These are phyloP conservation scores for Cossypha caffra DNA, from an alignment of 2,797 vertebrate species.

Conservation along the genomic window DNA sequence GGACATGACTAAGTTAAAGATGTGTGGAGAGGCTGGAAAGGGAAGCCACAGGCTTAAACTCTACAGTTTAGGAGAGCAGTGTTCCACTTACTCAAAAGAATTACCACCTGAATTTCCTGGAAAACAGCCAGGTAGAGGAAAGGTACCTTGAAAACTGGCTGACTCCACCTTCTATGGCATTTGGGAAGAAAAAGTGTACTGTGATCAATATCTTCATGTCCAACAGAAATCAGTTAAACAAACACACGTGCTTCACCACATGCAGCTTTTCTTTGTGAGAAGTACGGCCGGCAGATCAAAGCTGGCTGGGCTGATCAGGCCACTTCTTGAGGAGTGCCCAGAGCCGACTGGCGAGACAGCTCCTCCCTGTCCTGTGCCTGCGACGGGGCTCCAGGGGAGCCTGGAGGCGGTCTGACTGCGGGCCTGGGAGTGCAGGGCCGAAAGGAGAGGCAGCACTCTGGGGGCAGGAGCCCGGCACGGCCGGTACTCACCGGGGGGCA, in stretches of 20 bases:
- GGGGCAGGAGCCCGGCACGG: slow-evolving; percentile 63
- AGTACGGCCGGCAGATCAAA: neutral
- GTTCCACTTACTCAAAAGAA: neutral
- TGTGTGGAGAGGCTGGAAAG: neutral
- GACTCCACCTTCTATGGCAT: neutral
- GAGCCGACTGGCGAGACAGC: slow-evolving; percentile 54
- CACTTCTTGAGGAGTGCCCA: neutral
- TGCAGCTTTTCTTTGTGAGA: accelerated
- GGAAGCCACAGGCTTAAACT: neutral
- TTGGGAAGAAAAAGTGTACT: neutral
- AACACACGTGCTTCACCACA: neutral
- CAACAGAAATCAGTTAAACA: neutral
- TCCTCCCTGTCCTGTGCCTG: slow-evolving; percentile 58
- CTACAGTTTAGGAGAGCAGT: neutral
- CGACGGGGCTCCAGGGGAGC: slow-evolving; percentile 15
- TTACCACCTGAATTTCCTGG: neutral
- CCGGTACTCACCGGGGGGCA: slow-evolving; percentile 29
- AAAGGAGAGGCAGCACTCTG: neutral
- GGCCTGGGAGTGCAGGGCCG: neutral
- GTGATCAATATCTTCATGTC: neutral
- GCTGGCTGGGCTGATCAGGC: too few species aligned
- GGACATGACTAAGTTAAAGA: neutral
- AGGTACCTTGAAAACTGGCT: neutral
- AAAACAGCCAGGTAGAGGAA: neutral
- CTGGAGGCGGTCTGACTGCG: neutral